Base-by-base conservation (phyloP, 2,113 vertebrate species). In the Haplotaxodon microlepis region DNA sequence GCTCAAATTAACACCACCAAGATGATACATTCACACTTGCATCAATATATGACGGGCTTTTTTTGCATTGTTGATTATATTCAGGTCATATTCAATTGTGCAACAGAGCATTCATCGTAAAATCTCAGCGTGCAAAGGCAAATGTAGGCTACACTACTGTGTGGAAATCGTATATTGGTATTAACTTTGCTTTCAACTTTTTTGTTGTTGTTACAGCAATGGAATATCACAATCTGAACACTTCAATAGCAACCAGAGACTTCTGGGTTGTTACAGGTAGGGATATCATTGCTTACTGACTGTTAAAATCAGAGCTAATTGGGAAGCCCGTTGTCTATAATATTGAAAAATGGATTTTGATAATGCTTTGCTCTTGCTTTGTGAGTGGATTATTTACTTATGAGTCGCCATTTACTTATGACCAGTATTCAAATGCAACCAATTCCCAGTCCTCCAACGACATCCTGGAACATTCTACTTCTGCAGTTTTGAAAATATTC, bases 251-350 rank as follows among this genome's bases (percentile, higher is more conserved):
- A 81, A 99, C 99, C 47, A 98, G 97, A 96, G 97, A 98, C 93
- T 98, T 98, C 91, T 99, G 99, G 99, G 98, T 99, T 47, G 98
- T 98, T 92, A 99, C 99, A 98, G 99, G 99, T 99, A 95, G 81
- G 86, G 11, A 27, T 50, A 27, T 38, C 17, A 47, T 80, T 83
- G 36, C 34, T 81, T 50, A 50, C 24, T 12, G 71, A 50, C 42
- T 50, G 10, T 50, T 50, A 29, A 31, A 76, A 76, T 76, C 71
- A 76, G 14, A 47, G 21, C 40, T 42, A 16, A 3, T 45, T 42
- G 66, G 38, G 13, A 71, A 42, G 21, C 13, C n/a, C 1, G 3
- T 9, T 27, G 66, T 71, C 3, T 24, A 24, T 40, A 69, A 69
- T 40, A 69, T 40, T 69, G n/a, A 40, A 69, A 40, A 69, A 40